Evolutionary conservation across 2,113 vertebrate genomes (phyloP).

Genomic region (Clarias macrocephalus): DNA sequence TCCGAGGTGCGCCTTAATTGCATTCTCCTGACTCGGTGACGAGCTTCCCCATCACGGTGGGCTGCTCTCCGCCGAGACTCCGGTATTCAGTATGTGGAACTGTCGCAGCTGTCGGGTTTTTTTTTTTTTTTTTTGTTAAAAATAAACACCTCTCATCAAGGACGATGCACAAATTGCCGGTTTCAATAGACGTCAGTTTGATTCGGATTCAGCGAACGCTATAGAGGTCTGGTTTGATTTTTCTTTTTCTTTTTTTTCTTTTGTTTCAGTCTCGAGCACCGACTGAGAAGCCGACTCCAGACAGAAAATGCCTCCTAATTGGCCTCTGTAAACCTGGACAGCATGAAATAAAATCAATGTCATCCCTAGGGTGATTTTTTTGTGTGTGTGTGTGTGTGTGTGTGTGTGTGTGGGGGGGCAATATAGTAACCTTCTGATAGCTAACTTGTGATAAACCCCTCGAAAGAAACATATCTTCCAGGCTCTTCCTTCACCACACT

Average conservation of each 20-base stretch:
- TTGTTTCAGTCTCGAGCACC: not conserved
- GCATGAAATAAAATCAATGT: slow-evolving; percentile 36
- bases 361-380: not conserved
- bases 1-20: slow-evolving; percentile 36
- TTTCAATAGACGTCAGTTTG: slow-evolving; percentile 31
- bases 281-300: not conserved
- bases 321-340: slow-evolving; percentile 25
- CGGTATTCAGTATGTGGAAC: slow-evolving; percentile 64
- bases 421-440: not conserved
- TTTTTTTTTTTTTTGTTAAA: slow-evolving; percentile 37
- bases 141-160: slow-evolving; percentile 34
- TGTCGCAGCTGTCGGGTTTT: slow-evolving; percentile 60
- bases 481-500: not conserved
- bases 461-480: not conserved
- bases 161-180: slow-evolving; percentile 40
- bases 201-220: slow-evolving; percentile 44
- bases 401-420: not conserved
- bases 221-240: slow-evolving; percentile 10
- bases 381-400: not conserved
- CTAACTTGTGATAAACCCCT: not conserved
- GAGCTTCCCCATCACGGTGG: slow-evolving; percentile 47
- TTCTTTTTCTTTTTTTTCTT: not conserved
- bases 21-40: slow-evolving; percentile 49
- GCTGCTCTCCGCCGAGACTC: slow-evolving; percentile 58
- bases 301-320: slow-evolving; percentile 38